Base-by-base conservation (phyloP, 1,140 invertebrate genomes). In the Diuraphis noxia region DNA sequence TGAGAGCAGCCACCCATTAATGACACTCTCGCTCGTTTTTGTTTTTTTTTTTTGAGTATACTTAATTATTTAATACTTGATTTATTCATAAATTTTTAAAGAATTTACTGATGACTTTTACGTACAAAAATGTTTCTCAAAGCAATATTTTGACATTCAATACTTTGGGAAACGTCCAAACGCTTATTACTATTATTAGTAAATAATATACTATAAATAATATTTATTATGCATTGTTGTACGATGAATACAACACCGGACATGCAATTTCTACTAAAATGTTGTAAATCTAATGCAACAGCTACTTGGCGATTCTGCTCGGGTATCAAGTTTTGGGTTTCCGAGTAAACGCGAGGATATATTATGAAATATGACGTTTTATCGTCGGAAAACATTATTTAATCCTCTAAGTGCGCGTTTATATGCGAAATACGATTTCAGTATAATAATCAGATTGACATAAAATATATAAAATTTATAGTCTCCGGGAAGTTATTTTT, bases 401-500 rank as follows among this genome's bases (percentile, higher is more conserved):
- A 72, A 72, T 72, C 56, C 56, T 72, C n/a, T 72, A 72, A 72
- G 56, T 72, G 56, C 34, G 56, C 30, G 34, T 72, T 72, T 72
- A 72, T 72, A n/a, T 72, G 30, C 56, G 34, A 72, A 72, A 17
- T 72, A 72, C 30, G 34, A 72, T 72, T 72, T 72, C 56, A 72
- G 56, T 72, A 72, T n/a, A 72, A 72, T 72, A 72, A 72, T 72
- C 56, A 72, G 56, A 72, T 72, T 72, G 56, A n/a, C 56, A 72
- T 72, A 17, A 72, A 72, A 72, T 72, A 72, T n/a, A 72, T 72
- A 72, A 72, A 72, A 72, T 72, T 30, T 72, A 72, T 72, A 10
- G 19, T 72, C 56, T 72, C 56, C 4, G 5, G 30, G 5, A 72
- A 13, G 56, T 72, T 72, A 10, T 72, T n/a, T 0, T n/a, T 17